A percentile compares a stretch with the other conserved stretches of the same genome.
These are phyloP conservation scores for Bucco capensis DNA, from an alignment of 2,113 vertebrate species.

Conservation along the genomic window DNA sequence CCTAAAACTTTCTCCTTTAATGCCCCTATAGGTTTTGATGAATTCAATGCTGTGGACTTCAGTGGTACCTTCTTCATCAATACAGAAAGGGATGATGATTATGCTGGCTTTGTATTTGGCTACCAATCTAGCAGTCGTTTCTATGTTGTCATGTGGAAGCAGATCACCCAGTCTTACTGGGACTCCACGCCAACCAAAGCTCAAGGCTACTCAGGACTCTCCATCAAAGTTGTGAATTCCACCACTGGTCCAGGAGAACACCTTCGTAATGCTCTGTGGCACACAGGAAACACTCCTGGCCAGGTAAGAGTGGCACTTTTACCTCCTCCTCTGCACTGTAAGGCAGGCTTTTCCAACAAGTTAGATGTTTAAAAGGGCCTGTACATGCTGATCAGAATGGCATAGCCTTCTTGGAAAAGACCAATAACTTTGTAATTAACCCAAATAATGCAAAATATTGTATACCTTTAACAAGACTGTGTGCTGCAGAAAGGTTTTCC, in stretches of 20 bases:
- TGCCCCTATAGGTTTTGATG: slow-evolving; percentile 83
- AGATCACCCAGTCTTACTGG: slow-evolving; percentile 98
- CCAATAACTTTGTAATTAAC: not conserved
- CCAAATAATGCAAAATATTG: not conserved
- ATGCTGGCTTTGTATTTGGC: slow-evolving; percentile 96
- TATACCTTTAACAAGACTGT: not conserved
- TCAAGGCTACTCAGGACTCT: slow-evolving; percentile 95
- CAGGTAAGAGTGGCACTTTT: slow-evolving; percentile 76
- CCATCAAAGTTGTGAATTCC: slow-evolving; percentile 97
- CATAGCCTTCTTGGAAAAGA: not conserved
- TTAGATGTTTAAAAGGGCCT: not conserved
- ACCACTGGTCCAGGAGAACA: slow-evolving; percentile 98
- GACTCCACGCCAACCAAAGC: slow-evolving; percentile 89
- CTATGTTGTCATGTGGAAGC: slow-evolving; percentile 99
- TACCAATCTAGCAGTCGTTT: slow-evolving; percentile 98
- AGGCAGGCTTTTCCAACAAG: not conserved
- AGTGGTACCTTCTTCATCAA: slow-evolving; percentile 99
- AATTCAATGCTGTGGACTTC: slow-evolving; percentile 98
- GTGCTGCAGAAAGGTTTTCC: not conserved
- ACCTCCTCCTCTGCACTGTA: not conserved
- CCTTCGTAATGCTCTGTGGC: slow-evolving; percentile 96
- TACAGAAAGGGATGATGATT: slow-evolving; percentile 96
- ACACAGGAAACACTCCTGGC: slow-evolving; percentile 93
- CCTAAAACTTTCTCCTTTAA: not conserved
- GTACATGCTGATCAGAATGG: not conserved